phyloP scores from a whole-genome alignment of 1,140 invertebrate species.

The Brachionus sp. region DNA sequence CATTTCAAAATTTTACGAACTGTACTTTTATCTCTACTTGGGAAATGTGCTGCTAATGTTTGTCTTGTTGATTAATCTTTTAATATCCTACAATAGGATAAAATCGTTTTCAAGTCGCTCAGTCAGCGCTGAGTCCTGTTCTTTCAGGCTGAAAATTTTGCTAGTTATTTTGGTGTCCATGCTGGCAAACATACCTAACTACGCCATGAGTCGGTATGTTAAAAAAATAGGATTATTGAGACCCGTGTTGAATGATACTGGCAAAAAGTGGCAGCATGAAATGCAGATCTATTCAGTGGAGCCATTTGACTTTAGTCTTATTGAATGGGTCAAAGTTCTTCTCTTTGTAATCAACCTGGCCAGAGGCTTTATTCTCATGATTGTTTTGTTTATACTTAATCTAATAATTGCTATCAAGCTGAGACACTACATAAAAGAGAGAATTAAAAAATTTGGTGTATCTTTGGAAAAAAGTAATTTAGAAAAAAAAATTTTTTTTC shows the following conservation, averaged over 20 bases:
- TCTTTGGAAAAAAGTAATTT: constrained; percentile 11
- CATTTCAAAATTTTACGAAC: constrained; percentile 21
- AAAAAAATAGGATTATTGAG: background rate
- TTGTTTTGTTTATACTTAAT: constrained; percentile 1
- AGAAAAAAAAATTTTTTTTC: background rate
- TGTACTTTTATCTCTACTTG: constrained; percentile 31
- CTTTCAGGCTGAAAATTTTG: constrained; percentile 8
- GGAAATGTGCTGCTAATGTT: constrained; percentile 33
- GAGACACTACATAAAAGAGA: background rate
- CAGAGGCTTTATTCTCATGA: constrained; percentile 6
- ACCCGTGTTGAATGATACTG: background rate
- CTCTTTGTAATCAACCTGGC: constrained; percentile 1
- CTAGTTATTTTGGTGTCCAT: background rate
- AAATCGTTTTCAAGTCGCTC: background rate
- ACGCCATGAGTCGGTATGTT: constrained; percentile 12
- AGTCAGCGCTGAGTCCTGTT: background rate
- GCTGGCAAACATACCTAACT: constrained; percentile 24
- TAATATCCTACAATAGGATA: constrained; percentile 10
- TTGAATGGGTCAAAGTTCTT: background rate
- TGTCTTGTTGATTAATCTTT: constrained; percentile 10
- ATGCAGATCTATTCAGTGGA: background rate
- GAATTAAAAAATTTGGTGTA: background rate
- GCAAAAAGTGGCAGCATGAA: background rate
- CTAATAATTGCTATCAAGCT: background rate
- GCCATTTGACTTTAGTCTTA: background rate